Percentiles rank a stretch among this genome's conserved stretches.
Evolutionary conservation across 2,113 vertebrate species (phyloP).

Genomic region (Guaruba guarouba): DNA sequence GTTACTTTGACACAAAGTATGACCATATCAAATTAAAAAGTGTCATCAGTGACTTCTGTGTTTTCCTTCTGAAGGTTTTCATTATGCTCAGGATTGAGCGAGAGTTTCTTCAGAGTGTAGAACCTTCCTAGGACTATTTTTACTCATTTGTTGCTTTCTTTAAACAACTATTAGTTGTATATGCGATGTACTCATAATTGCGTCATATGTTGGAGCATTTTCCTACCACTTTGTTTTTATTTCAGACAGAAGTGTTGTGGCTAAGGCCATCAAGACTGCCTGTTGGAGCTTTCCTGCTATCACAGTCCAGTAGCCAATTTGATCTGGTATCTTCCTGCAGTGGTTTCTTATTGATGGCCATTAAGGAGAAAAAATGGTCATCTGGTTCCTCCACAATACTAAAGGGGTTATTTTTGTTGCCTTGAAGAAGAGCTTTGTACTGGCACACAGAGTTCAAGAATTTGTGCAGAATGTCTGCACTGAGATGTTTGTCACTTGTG

Average conservation of each 20-base stretch:
- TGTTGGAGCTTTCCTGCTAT: not conserved
- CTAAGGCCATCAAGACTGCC: not conserved
- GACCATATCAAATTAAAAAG: constrained; percentile 14
- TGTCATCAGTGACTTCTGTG: not conserved
- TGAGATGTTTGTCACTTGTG: not conserved
- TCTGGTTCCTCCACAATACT: not conserved
- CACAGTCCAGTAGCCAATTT: not conserved
- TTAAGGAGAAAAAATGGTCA: not conserved
- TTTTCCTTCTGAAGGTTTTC: not conserved
- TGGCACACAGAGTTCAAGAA: not conserved
- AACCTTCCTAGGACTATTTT: not conserved
- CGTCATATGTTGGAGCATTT: not conserved
- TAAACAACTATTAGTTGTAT: not conserved
- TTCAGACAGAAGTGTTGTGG: not conserved
- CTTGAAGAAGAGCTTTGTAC: not conserved
- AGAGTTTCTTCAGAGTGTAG: not conserved
- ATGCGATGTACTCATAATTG: not conserved
- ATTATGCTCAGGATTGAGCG: not conserved
- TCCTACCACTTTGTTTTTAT: not conserved
- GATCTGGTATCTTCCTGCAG: not conserved
- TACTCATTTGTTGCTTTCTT: not conserved
- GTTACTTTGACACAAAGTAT: not conserved
- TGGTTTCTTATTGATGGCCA: not conserved
- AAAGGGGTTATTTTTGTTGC: not conserved
- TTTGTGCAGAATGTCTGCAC: not conserved